Evolutionary conservation across 2,113 vertebrate genomes (phyloP).

Genomic region (Marcusenius ussheri): DNA sequence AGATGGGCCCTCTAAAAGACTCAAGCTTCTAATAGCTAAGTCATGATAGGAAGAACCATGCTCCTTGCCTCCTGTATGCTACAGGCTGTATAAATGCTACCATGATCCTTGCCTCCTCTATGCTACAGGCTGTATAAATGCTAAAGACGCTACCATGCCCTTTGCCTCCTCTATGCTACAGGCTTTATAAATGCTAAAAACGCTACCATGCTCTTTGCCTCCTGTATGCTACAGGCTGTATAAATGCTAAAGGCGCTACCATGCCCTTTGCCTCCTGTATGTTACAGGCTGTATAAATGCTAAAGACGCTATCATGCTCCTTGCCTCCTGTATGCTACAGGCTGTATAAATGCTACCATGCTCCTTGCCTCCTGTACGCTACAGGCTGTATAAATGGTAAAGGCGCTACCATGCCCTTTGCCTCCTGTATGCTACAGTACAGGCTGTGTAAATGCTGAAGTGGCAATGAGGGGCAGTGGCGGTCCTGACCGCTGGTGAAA

Average conservation of each 20-base stretch:
- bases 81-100: too few relatives aligned
- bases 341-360: not conserved
- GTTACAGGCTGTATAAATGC: not conserved
- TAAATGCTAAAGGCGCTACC: not conserved
- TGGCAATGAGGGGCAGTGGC: not conserved
- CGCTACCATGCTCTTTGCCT: not conserved
- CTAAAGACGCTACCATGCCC: too few relatives aligned
- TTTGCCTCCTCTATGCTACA: not conserved
- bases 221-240: not conserved
- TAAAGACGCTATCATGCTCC: not conserved
- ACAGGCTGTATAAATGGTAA: not conserved
- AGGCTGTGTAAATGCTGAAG: not conserved
- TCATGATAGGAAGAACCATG: not conserved
- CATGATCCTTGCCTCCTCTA: not conserved
- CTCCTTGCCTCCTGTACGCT: not conserved
- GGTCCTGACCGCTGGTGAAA: conserved; percentile 61
- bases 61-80: not conserved
- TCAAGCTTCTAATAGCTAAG: not conserved
- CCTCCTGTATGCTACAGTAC: not conserved
- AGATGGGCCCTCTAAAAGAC: not conserved
- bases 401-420: not conserved
- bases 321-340: not conserved
- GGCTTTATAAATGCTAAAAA: not conserved
- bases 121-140: not conserved
- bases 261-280: not conserved